Percentiles rank a stretch among this genome's conserved stretches.
Conservation (phyloP, 2,113 vertebrate genomes). For the Pollimyrus isidori region DNA sequence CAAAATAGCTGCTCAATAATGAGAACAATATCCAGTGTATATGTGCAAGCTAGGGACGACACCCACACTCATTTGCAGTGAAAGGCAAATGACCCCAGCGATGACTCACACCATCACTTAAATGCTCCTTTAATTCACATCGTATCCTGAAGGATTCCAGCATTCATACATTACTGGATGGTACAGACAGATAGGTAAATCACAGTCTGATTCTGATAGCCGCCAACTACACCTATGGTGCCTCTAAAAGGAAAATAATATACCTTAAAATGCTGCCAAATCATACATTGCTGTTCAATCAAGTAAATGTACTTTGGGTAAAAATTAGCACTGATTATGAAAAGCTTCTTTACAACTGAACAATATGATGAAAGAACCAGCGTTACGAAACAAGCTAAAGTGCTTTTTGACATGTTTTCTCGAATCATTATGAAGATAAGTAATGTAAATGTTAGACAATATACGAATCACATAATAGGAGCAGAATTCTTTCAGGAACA, state of each 20-base stretch:
- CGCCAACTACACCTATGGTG: background rate
- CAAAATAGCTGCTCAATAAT: slow-evolving; percentile 47
- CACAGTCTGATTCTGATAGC: background rate
- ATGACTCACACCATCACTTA: slow-evolving; percentile 64
- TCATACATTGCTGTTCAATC: background rate
- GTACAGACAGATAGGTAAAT: slow-evolving; percentile 14
- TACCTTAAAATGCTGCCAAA: background rate
- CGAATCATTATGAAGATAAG: background rate
- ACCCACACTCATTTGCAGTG: slow-evolving; percentile 68
- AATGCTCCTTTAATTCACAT: slow-evolving; percentile 48
- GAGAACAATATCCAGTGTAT: slow-evolving; percentile 64
- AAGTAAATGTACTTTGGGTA: background rate
- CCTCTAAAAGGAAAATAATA: slow-evolving; percentile 20
- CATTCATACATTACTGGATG: slow-evolving; percentile 22
- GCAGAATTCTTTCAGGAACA: background rate
- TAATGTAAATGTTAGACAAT: background rate
- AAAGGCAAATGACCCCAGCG: slow-evolving; percentile 66
- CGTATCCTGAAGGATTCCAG: slow-evolving; percentile 42
- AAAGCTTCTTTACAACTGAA: background rate
- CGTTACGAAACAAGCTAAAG: background rate
- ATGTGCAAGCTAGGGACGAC: slow-evolving; percentile 61
- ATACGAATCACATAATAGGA: background rate
- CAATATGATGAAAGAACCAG: background rate
- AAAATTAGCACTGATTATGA: background rate
- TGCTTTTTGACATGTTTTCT: background rate